A percentile compares a stretch with the other conserved stretches of the same genome.
phyloP scores from a whole-genome alignment of 35 echinoderm and acorn worm genomes.

The Acanthaster planci region DNA sequence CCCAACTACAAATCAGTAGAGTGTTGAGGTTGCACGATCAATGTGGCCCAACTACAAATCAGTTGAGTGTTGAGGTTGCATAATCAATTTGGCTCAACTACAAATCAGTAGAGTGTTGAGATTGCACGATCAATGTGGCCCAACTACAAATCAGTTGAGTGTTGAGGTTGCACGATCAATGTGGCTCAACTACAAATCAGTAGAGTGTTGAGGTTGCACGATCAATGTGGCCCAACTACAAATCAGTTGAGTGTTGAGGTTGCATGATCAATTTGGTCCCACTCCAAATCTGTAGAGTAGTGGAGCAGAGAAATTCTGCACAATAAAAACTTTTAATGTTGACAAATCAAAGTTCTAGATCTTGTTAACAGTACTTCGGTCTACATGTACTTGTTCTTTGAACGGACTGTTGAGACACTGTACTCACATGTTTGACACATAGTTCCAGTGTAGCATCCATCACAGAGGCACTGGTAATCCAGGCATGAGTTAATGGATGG shows the following conservation, averaged over 20 bases:
- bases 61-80: not conserved
- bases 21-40: not conserved
- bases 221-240: not conserved
- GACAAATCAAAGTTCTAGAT: no score
- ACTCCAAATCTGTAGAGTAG: no score
- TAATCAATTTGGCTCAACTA: not conserved
- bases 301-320: no score
- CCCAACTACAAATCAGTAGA: not conserved
- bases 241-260: not conserved
- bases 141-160: not conserved
- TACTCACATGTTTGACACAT: slow-evolving; percentile 61
- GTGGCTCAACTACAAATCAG: not conserved
- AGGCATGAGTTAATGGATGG: slow-evolving; percentile 35
- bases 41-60: not conserved
- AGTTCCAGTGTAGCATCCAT: slow-evolving; percentile 47
- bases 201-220: not conserved
- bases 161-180: not conserved
- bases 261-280: no score
- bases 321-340: no score
- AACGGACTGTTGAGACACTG: not conserved
- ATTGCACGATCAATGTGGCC: not conserved
- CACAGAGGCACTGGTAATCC: slow-evolving; percentile 46
- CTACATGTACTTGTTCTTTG: no score
- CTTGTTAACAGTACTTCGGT: no score
- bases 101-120: no score